Conservation (phyloP, 2,797 vertebrate species). For the Babyrousa celebensis region DNA sequence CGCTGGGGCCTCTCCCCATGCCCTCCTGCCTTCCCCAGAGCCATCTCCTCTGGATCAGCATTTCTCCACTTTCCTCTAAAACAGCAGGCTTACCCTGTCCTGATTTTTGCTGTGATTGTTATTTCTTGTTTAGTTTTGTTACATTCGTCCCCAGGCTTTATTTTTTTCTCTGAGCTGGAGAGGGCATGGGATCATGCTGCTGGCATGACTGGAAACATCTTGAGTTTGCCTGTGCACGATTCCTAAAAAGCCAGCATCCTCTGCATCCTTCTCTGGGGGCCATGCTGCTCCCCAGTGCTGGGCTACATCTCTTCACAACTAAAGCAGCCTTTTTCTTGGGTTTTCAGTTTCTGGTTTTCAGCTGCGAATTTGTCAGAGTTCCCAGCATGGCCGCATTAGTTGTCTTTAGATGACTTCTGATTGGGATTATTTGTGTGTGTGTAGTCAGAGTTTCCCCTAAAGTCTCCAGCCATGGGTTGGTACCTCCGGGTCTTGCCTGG, state of each 20-base stretch:
- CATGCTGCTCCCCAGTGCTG: not conserved
- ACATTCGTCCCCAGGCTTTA: not conserved
- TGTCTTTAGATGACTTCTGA: slow-evolving; percentile 6
- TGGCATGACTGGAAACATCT: not conserved
- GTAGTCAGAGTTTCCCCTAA: slow-evolving; percentile 1
- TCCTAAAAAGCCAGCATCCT: slow-evolving; percentile 46
- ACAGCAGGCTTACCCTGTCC: not conserved
- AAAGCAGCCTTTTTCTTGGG: slow-evolving; percentile 8
- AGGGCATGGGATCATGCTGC: not conserved
- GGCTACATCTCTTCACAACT: not conserved
- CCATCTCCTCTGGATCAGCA: not conserved
- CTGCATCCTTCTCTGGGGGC: not conserved
- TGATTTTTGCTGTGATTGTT: not conserved
- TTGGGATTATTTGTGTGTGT: slow-evolving; percentile 37
- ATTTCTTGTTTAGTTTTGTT: not conserved
- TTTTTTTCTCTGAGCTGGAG: not conserved
- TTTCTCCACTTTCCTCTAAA: not conserved
- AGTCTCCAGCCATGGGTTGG: not conserved
- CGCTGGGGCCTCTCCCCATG: too few species aligned
- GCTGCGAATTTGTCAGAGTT: not conserved
- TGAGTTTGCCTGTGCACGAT: slow-evolving; percentile 56
- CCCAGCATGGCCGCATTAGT: not conserved
- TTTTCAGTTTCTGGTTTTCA: slow-evolving; percentile 12
- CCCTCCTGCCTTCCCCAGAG: not conserved
- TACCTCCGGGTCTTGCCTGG: not conserved